Percentiles rank a stretch among this genome's conserved stretches.
phyloP scores from a whole-genome alignment of 2,797 vertebrate species.

The Danio choprae region DNA sequence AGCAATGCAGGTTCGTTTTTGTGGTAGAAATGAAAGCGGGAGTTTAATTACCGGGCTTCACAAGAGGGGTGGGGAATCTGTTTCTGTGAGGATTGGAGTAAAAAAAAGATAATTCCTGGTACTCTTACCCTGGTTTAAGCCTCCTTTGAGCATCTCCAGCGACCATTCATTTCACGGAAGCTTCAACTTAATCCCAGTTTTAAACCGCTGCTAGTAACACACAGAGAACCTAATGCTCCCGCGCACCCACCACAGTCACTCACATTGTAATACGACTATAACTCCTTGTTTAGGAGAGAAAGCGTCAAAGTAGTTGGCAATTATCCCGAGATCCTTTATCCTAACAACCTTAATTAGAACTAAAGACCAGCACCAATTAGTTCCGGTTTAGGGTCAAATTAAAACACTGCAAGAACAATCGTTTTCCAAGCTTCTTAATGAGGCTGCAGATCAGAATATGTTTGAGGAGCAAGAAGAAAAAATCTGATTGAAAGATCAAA shows the following conservation, averaged over 20 bases:
- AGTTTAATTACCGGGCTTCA: slow-evolving; percentile 83
- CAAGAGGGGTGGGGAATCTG: slow-evolving; percentile 62
- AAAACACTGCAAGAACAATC: slow-evolving; percentile 5
- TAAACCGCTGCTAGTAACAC: slow-evolving; percentile 54
- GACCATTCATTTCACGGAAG: slow-evolving; percentile 75
- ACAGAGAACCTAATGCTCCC: slow-evolving; percentile 43
- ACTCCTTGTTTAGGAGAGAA: slow-evolving; percentile 64
- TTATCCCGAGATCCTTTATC: slow-evolving; percentile 40
- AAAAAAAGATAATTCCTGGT: slow-evolving; percentile 67
- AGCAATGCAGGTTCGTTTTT: slow-evolving; percentile 81
- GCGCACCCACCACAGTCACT: slow-evolving; percentile 67
- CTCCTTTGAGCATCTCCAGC: slow-evolving; percentile 74
- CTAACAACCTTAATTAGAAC: slow-evolving; percentile 49
- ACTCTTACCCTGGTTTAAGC: slow-evolving; percentile 73
- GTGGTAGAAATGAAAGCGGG: slow-evolving; percentile 80
- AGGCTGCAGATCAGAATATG: slow-evolving; percentile 40
- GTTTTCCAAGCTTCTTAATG: slow-evolving; percentile 43
- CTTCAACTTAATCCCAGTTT: slow-evolving; percentile 72
- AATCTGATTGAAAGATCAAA: slow-evolving; percentile 45
- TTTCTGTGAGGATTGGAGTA: slow-evolving; percentile 68
- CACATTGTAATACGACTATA: slow-evolving; percentile 73
- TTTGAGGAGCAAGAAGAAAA: slow-evolving; percentile 3
- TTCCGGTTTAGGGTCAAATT: slow-evolving; percentile 21
- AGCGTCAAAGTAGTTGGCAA: slow-evolving; percentile 66
- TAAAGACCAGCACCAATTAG: slow-evolving; percentile 49